These are phyloP conservation scores for Drepanosiphum platanoidis DNA, from an alignment of 2,888 invertebrate genomes.

Conservation along the genomic window DNA sequence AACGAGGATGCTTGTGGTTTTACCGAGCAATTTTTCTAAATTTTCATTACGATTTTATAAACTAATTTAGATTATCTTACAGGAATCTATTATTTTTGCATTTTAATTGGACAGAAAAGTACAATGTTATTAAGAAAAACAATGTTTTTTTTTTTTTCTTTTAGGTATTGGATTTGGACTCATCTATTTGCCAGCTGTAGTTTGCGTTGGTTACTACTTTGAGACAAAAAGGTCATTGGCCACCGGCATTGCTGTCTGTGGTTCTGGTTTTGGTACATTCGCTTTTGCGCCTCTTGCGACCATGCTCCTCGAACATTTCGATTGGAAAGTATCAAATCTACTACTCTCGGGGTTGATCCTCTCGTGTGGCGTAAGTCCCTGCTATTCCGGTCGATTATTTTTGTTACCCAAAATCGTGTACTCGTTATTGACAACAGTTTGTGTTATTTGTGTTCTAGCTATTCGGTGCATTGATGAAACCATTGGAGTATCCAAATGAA, in stretches of 20 bases:
- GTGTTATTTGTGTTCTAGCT: slow-evolving; percentile 66
- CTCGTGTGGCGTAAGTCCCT: slow-evolving; percentile 80
- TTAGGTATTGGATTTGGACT: slow-evolving; percentile 91
- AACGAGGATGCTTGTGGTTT: slow-evolving; percentile 35
- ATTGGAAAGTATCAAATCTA: slow-evolving; percentile 90
- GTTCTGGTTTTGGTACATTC: slow-evolving; percentile 95
- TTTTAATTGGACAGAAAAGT: not conserved
- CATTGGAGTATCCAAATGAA: slow-evolving; percentile 79
- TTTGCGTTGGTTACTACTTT: slow-evolving; percentile 97
- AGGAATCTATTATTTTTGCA: slow-evolving; percentile 18
- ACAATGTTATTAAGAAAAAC: slow-evolving; percentile 17
- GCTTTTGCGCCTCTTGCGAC: slow-evolving; percentile 92
- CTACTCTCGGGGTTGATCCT: slow-evolving; percentile 92
- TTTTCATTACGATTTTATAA: slow-evolving; percentile 26
- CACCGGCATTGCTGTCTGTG: slow-evolving; percentile 94
- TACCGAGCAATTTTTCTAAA: slow-evolving; percentile 37
- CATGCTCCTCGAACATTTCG: slow-evolving; percentile 79
- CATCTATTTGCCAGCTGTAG: slow-evolving; percentile 95
- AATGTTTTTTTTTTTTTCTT: slow-evolving; percentile 63
- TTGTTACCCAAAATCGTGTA: not conserved
- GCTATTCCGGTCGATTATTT: not conserved
- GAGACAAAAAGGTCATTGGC: slow-evolving; percentile 94
- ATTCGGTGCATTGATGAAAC: slow-evolving; percentile 86
- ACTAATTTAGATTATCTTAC: slow-evolving; percentile 23
- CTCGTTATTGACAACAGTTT: no score